A percentile compares a stretch with the other conserved stretches of the same genome.
Evolutionary conservation across 1,140 invertebrate genomes (phyloP).

Genomic region (Metopolophium dirhodum): DNA sequence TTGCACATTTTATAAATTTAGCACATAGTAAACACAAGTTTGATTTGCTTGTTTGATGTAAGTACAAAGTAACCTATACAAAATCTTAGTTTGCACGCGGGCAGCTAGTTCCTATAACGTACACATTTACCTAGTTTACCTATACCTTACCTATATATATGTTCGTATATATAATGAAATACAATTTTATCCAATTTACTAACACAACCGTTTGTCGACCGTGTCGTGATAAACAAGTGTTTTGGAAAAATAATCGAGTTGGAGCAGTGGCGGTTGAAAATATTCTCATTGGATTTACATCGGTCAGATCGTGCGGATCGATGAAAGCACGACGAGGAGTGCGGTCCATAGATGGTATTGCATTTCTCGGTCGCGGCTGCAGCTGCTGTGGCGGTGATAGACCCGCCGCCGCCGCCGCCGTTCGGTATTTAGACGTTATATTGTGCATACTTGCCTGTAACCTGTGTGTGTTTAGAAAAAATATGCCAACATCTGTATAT

Average conservation of each 20-base stretch:
- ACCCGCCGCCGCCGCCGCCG: neutral
- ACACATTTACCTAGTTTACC: too few species aligned
- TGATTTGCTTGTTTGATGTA: too few species aligned
- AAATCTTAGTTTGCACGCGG: neutral
- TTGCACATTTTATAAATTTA: neutral
- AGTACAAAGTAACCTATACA: too few species aligned
- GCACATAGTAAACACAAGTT: too few species aligned
- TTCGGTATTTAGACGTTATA: conserved; percentile 33
- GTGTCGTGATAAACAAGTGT: neutral
- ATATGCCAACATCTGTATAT: neutral
- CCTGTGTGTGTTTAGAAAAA: neutral
- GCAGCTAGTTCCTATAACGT: too few species aligned
- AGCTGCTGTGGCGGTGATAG: neutral
- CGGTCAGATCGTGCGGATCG: conserved; percentile 12
- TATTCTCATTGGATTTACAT: conserved; percentile 14
- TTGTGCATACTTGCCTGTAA: neutral
- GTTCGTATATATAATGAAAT: neutral
- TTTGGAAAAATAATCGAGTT: neutral
- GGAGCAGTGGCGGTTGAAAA: neutral
- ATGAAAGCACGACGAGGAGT: neutral
- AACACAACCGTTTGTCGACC: neutral
- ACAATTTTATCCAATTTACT: neutral
- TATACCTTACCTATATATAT: too few species aligned
- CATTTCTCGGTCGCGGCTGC: neutral
- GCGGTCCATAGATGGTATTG: neutral